Base-by-base conservation (phyloP, 2,888 invertebrate species). In the Caenorhabditis sp. region DNA sequence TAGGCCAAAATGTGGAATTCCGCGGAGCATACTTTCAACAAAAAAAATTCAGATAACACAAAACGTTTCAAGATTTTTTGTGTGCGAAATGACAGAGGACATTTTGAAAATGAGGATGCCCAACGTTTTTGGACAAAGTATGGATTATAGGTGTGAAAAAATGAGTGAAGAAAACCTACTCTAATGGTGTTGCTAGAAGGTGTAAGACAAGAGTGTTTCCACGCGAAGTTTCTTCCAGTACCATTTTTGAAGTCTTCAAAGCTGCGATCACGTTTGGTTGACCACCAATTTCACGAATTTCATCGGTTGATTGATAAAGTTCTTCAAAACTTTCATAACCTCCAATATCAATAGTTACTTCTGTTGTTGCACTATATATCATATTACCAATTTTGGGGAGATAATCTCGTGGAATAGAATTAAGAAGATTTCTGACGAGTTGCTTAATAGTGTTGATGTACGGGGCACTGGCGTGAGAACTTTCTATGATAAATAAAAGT, bases 281-380 rank as follows among this genome's bases (percentile, higher is more conserved):
- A 31, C 84, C 84, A 49, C 79, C 79, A 8, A 83, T 69, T 37
- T 81, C 81, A 27, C 83, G 75, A 51, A 84, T 79, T 49, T 84
- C 83, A 64, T 83, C 76, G 5, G 82, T 72, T 3, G 81, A 77
- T 17, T 78, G 68, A 26, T 76, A 67, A 6, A 84, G 67, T 23
- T 84, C 84, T 12, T 79, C 70, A 43, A 67, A 60, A 23, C 66
- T 63, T n/a, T 62, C 64, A 59, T 84, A 83, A 17, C 65, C 66
- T 60, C 81, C 84, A 53, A 84, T 72, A 61, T 83, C 84, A 3
- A 81, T 66, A 4, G 81, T 81, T 5, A 84, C 81, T 66, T 84
- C 84, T 0, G 80, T 80, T 2, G 82, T 82, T n/a, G 77, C 77
- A 43, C 83, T 82, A 54, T 84, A 84, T 62, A 83, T 83, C 12